phyloP scores from a whole-genome alignment of 2,113 vertebrate species.

The Oceanites oceanicus region DNA sequence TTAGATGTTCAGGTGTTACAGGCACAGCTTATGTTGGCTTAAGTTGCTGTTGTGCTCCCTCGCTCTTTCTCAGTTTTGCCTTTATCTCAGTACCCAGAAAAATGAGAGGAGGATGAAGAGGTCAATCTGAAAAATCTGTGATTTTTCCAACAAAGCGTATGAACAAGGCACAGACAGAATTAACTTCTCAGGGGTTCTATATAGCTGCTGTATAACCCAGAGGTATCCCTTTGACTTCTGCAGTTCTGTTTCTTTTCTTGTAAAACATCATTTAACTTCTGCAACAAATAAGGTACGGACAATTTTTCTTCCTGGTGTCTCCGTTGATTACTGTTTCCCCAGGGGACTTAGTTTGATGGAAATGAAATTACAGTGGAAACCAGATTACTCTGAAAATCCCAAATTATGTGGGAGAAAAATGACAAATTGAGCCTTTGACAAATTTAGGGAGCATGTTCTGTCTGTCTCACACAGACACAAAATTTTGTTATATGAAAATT shows the following conservation, averaged over 20 bases:
- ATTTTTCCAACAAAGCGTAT: background rate
- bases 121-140: background rate
- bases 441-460: background rate
- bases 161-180: background rate
- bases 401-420: conserved; percentile 6
- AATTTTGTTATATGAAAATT: background rate
- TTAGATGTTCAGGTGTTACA: background rate
- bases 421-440: background rate
- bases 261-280: background rate
- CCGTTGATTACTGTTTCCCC: background rate
- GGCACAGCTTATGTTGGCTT: background rate
- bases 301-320: background rate
- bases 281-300: background rate
- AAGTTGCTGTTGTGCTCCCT: background rate
- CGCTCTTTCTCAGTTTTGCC: background rate
- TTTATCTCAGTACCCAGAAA: background rate
- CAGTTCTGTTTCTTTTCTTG: background rate
- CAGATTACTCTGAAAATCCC: background rate
- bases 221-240: background rate
- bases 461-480: background rate
- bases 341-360: background rate
- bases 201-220: background rate
- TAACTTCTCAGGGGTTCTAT: background rate
- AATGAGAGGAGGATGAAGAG: background rate
- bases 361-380: conserved; percentile 8